Evolutionary conservation across 2,797 vertebrate species (phyloP).

Genomic region (Cuculus canorus): DNA sequence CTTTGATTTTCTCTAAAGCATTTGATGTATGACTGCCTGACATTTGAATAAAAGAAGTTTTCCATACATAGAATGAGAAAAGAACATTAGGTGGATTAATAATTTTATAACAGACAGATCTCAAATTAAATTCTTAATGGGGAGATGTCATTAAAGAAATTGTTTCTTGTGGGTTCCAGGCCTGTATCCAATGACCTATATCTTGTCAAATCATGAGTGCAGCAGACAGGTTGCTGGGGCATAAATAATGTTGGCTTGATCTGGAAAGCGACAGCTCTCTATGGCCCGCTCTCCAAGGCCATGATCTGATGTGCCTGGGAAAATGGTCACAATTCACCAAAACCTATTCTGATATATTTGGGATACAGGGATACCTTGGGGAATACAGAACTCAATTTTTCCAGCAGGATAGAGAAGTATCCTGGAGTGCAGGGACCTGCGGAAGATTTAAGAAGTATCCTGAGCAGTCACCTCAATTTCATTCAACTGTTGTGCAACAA

Average conservation of each 20-base stretch:
- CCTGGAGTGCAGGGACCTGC: background rate
- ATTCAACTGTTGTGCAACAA: background rate
- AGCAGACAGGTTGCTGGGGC: background rate
- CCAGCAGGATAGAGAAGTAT: background rate
- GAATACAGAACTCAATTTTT: background rate
- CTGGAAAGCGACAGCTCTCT: no score
- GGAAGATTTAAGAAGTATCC: background rate
- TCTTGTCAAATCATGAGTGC: background rate
- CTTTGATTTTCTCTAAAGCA: background rate
- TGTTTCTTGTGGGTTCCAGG: background rate
- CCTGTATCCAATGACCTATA: background rate
- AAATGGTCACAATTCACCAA: background rate
- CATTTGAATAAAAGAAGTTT: slow-evolving; percentile 13
- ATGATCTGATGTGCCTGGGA: background rate
- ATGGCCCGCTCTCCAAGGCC: no score
- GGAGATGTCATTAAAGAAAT: background rate
- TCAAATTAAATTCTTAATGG: background rate
- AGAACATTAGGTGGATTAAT: background rate
- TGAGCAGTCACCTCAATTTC: background rate
- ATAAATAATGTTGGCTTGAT: background rate
- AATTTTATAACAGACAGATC: background rate
- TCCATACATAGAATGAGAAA: background rate
- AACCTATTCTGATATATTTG: background rate
- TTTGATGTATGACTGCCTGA: background rate
- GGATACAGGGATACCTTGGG: background rate